Evolutionary conservation across 2,888 invertebrate genomes (phyloP).

Genomic region (Pandemis corylana): DNA sequence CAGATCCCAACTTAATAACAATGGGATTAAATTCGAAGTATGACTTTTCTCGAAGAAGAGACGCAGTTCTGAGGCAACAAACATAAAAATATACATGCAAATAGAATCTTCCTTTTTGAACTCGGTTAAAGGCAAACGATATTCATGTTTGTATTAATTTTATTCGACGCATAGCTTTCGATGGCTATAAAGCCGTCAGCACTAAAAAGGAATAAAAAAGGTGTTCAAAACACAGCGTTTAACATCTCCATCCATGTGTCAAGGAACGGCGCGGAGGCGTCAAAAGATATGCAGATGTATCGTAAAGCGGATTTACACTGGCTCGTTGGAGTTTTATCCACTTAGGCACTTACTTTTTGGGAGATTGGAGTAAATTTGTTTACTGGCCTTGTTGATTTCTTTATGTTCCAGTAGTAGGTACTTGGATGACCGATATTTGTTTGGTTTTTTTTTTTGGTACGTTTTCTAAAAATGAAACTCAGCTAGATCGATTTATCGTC

Average conservation of each 20-base stretch:
- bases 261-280: conserved; percentile 66
- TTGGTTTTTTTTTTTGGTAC: not conserved
- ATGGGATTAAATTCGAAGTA: too few relatives aligned
- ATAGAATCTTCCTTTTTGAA: conserved; percentile 12
- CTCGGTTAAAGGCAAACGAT: not conserved
- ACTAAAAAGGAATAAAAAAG: conserved; percentile 50
- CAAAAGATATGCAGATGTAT: conserved; percentile 73
- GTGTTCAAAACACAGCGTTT: conserved; percentile 60
- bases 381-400: conserved; percentile 8
- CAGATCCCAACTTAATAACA: too few relatives aligned
- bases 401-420: too few relatives aligned
- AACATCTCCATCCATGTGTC: conserved; percentile 70
- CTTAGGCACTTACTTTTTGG: conserved; percentile 30
- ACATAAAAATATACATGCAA: too few relatives aligned
- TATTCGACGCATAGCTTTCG: conserved; percentile 47
- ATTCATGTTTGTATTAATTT: conserved; percentile 41
- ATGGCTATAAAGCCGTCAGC: conserved; percentile 59
- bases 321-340: conserved; percentile 12
- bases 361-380: conserved; percentile 29
- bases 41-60: too few relatives aligned
- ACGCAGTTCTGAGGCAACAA: conserved; percentile 8
- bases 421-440: too few relatives aligned
- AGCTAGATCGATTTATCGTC: too few relatives aligned
- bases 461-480: too few relatives aligned
- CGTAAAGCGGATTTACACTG: conserved; percentile 22